Percentiles rank a stretch among this genome's conserved stretches.
These are phyloP conservation scores for Pavo muticus DNA, from an alignment of 2,113 vertebrate species.

Conservation along the genomic window DNA sequence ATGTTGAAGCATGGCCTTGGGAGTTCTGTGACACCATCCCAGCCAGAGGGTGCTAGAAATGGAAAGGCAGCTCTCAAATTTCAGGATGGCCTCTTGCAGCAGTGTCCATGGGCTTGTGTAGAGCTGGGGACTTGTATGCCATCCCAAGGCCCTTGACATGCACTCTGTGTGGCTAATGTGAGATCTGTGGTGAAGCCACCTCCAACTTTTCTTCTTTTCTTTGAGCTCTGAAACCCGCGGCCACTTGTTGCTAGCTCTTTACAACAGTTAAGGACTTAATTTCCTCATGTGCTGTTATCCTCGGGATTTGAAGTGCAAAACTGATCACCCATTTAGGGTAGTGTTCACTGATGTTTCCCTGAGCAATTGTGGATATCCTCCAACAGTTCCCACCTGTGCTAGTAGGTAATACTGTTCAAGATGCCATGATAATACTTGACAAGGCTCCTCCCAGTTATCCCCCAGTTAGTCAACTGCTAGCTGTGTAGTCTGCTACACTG, in stretches of 20 bases:
- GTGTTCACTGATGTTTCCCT: not conserved
- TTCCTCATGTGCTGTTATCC: not conserved
- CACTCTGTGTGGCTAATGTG: rapidly evolving
- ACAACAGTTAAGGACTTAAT: not conserved
- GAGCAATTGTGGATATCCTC: not conserved
- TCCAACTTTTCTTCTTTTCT: not conserved
- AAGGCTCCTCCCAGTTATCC: not conserved
- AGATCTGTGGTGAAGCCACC: not conserved
- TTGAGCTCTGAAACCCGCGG: too few species aligned
- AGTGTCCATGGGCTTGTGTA: not conserved
- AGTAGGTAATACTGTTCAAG: not conserved
- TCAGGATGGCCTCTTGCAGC: rapidly evolving
- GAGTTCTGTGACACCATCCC: not conserved
- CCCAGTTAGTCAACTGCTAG: rapidly evolving
- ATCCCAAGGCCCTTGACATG: not conserved
- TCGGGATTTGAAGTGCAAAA: not conserved
- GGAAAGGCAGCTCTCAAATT: not conserved
- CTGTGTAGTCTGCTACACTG: not conserved
- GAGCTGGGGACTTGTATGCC: not conserved
- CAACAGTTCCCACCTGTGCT: not conserved
- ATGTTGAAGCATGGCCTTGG: not conserved
- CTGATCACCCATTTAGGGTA: not conserved
- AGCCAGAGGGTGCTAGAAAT: not conserved
- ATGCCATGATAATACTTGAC: not conserved
- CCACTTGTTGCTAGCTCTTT: not conserved